Evolutionary conservation across 2,113 vertebrate genomes (phyloP), one percentile per base, ranked within the genome.

Genomic region (Pelmatolapia mariae): DNA sequence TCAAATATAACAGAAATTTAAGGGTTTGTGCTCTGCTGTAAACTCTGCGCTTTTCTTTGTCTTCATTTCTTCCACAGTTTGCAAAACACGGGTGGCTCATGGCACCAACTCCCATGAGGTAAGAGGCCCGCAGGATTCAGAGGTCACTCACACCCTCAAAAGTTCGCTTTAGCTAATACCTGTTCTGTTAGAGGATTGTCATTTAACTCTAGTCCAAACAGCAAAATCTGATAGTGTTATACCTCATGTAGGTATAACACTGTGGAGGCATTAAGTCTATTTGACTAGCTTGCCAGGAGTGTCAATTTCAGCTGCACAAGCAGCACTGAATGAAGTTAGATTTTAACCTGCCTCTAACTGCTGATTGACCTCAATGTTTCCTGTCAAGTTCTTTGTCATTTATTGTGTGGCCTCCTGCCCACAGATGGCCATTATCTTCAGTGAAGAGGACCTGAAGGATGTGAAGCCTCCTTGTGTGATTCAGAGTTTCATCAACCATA

Each of bases 61-160:
- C 87, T 93, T 94, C 31, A 24, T 95, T 90, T 93, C 90, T 92
- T 26, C 87, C 22, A 45, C 89, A 99, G 99, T 99, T 96, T 99
- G 99, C 95, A 99, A 99, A 97, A 99, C 98, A 86, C 97, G 98
- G 94, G 99, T 99, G 95, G 99, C 99, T 90, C 99, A 99, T 40
- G 99, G 99, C 95, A 99, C 99, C 95, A 99, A 98, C 96, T 99
- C 99, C 73, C 99, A 99, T 1, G 99, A 99, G 98, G 99, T 99
- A 94, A 97, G 98, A 92, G 38, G 68, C 56, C 71, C 36, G 36
- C 59, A 76, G 50, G 57, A 52, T 19, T 87, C 83, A 80, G 33
- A 91, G 87, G 86, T 90, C 86, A 84, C 53, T 76, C 90, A 76
- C 87, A 87, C 87, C 88, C 83, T 82, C 13, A 12, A 71, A 59